Evolutionary conservation across 1,140 invertebrate genomes (phyloP).

Genomic region (Zaprionus ghesquierei): DNA sequence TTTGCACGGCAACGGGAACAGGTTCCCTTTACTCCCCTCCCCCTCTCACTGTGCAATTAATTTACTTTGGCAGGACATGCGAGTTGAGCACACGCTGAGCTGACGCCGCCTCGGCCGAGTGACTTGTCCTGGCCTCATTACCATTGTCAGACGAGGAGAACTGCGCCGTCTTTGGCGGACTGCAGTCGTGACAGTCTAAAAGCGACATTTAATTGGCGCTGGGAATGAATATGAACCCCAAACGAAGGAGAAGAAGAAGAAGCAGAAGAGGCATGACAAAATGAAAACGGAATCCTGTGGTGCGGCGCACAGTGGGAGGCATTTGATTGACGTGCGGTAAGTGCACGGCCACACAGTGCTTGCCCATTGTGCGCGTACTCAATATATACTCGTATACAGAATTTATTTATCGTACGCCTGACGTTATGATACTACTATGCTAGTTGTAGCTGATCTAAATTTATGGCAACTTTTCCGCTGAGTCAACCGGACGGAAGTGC

Average conservation of each 20-base stretch:
- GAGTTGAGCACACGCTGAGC: conserved; percentile 55
- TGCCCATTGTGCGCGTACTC: neutral
- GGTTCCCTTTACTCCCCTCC: neutral
- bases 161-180: conserved; percentile 10
- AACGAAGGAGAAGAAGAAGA: conserved; percentile 33
- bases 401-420: neutral
- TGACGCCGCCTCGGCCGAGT: conserved; percentile 4
- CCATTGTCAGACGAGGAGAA: conserved; percentile 54
- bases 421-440: neutral
- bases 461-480: conserved; percentile 41
- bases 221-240: conserved; percentile 57
- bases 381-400: neutral
- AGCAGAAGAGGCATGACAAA: conserved; percentile 45
- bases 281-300: conserved; percentile 36
- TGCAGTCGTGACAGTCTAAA: conserved; percentile 59
- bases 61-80: conserved; percentile 80
- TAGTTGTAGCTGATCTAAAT: conserved; percentile 25
- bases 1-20: conserved; percentile 64
- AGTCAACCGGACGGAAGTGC: conserved; percentile 68
- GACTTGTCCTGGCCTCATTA: conserved; percentile 62
- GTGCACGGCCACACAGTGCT: conserved; percentile 21
- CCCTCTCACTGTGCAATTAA: conserved; percentile 57
- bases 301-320: conserved; percentile 59
- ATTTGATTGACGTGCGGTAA: conserved; percentile 72
- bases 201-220: conserved; percentile 73